Evolutionary conservation across 2,888 invertebrate species (phyloP).

Genomic region (Tipula lateralis): DNA sequence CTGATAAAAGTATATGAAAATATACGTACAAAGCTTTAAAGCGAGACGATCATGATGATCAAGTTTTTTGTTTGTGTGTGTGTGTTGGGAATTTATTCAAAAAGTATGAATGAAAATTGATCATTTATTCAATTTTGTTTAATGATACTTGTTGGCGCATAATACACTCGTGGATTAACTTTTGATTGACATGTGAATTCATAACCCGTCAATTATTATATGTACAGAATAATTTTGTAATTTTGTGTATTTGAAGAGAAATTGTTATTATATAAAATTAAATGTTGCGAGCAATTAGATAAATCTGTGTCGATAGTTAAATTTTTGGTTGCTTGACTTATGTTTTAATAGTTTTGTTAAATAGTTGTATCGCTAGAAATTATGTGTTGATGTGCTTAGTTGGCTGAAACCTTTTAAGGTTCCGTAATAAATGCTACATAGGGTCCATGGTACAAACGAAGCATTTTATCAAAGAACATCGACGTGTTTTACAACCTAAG

Average conservation of each 20-base stretch:
- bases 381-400: no score
- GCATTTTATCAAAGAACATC: no score
- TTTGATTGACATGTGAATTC: background rate
- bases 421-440: no score
- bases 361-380: no score
- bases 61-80: background rate
- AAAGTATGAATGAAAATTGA: background rate
- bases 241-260: background rate
- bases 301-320: no score
- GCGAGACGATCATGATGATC: background rate
- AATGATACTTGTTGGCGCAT: background rate
- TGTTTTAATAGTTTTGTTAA: no score
- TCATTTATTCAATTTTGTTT: background rate
- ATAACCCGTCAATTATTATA: background rate
- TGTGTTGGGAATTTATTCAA: background rate
- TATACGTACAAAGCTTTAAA: background rate
- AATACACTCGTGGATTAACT: background rate
- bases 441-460: no score
- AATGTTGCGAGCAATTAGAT: no score
- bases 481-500: no score
- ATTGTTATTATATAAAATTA: background rate
- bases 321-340: no score
- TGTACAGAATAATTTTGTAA: background rate
- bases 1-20: background rate
- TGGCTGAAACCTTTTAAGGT: no score